Conservation (phyloP, 1,140 invertebrate species). For the Oedothorax gibbosus region DNA sequence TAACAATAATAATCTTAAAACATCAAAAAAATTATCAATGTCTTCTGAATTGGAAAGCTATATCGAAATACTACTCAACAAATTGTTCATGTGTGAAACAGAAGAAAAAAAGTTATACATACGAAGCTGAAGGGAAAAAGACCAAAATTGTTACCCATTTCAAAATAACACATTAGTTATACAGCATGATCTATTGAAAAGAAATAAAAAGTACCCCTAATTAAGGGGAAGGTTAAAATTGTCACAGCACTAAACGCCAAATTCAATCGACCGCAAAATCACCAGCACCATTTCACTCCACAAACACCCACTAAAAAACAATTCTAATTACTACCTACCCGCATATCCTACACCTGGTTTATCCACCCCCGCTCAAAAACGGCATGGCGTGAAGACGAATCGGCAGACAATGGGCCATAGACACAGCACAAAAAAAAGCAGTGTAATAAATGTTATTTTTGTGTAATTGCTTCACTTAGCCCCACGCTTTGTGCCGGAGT, state of each 20-base stretch:
- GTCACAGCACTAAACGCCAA: not conserved
- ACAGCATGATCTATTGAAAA: too few species aligned
- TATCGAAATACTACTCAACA: too few species aligned
- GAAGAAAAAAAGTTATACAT: too few species aligned
- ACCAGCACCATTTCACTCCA: conserved; percentile 4
- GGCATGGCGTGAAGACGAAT: conserved; percentile 32
- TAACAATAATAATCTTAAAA: too few species aligned
- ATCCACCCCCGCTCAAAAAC: not conserved
- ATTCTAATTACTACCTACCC: conserved; percentile 32
- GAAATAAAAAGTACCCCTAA: too few species aligned
- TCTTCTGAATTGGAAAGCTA: too few species aligned
- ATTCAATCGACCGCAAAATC: conserved; percentile 41
- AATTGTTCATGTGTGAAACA: too few species aligned
- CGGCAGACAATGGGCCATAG: conserved; percentile 13
- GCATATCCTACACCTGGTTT: conserved; percentile 9
- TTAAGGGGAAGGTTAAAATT: not conserved
- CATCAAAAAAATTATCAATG: too few species aligned
- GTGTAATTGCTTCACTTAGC: conserved; percentile 46
- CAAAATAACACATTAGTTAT: too few species aligned
- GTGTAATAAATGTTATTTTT: conserved; percentile 44
- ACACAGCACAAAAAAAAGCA: not conserved
- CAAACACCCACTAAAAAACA: not conserved
- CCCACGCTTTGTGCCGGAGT: not conserved
- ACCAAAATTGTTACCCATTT: too few species aligned
- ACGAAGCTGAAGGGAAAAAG: too few species aligned